Evolutionary conservation across 2,888 invertebrate genomes (phyloP), one percentile per base, ranked within the genome.

Genomic region (Eristalis tenax): DNA sequence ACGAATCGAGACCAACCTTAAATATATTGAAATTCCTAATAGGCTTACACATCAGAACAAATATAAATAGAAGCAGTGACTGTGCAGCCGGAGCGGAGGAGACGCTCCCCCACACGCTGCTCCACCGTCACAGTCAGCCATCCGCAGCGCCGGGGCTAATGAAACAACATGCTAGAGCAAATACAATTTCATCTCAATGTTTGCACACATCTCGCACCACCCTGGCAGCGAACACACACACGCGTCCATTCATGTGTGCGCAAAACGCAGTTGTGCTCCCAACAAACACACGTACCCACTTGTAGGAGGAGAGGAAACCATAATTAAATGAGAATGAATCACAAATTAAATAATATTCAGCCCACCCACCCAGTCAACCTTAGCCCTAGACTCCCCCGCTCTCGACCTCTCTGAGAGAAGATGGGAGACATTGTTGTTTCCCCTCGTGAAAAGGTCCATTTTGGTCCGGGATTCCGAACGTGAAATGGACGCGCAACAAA

Each of bases 271-370:
- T 4, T 13, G 13, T 43, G 2, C n/a, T 43, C 43, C n/a, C 43
- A 2, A n/a, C 50, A 3, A n/a, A n/a, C 50, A 18, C 50, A 18
- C 59, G 59, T 15, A 59, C 26, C 59, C 59, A 59, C 59, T 59
- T 59, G 59, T 59, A 23, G 59, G 35, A 65, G 64, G n/a, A 32
- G 26, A 50, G 75, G 28, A 69, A 69, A 70, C 81, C 81, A 69
- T 63, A 75, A 75, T 81, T 81, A 69, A 81, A 81, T 81, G 63
- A 82, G 70, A 82, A 76, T 76, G 76, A 82, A 71, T 82, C 71
- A 66, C 69, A 82, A 82, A 82, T 82, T 82, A 82, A 82, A 82
- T 71, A 76, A 82, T 76, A 76, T 76, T 59, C 61, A 59, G 32
- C 73, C 28, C 32, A 32, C 32, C 32, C 32, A 10, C 32, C 32